Base-by-base conservation (phyloP, 2,888 invertebrate species). In the Eupelmus urozonus region DNA sequence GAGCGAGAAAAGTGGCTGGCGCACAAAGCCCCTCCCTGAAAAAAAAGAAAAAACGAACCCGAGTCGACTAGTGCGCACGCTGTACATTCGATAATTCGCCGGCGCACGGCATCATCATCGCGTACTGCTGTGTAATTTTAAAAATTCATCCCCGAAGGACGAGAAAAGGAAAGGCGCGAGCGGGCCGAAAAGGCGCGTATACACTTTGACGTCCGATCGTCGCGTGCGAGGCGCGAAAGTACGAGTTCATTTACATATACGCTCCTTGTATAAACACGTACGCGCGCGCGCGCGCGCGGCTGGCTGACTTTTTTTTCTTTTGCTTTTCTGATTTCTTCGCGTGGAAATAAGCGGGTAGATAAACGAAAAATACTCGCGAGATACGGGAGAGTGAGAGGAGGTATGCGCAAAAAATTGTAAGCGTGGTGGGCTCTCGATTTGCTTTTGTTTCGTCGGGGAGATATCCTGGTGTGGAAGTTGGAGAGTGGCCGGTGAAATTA, bases 151-250 rank as follows among this genome's bases (percentile, higher is more conserved):
- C 45, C 5, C 40, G n/a, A 27, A 27, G 57, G 55, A 53, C 0
- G 16, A 7, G n/a, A 49, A 13, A 49, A 49, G 34, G 5, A 16
- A n/a, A 49, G 11, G 9, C 34, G 34, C 34, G 34, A 3, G 9
- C 34, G 9, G 9, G 34, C 5, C 34, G 34, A 16, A n/a, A n/a
- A n/a, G n/a, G n/a, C n/a, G 25, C 42, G 25, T 20, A 4, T 18
- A 42, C 49, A 27, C 13, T 27, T 18, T 63, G 51, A 40, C 27
- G 42, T 34, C 23, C 40, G 51, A 27, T 29, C 67, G 67, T 75
- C 74, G 75, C 75, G 75, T 76, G 75, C 69, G 75, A 76, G 62
- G 69, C 75, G 69, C 53, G 62, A 67, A 62, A 69, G 53, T 69
- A 76, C 29, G 42, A 69, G 69, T 55, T 62, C 20, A 76, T 76